phyloP scores from a whole-genome alignment of 1,140 invertebrate species.

The Eurosta solidaginis region DNA sequence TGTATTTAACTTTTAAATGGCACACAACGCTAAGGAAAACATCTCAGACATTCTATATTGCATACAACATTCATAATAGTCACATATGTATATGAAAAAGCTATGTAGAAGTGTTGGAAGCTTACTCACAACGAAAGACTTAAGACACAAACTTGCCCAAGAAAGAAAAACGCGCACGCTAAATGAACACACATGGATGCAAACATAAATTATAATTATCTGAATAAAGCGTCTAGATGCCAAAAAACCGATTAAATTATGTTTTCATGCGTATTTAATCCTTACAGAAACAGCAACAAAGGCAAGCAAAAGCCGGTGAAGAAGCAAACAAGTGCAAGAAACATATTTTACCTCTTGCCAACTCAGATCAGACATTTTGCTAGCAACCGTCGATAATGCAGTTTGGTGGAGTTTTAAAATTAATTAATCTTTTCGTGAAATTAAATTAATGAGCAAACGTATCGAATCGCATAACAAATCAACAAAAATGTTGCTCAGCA shows the following conservation, averaged over 20 bases:
- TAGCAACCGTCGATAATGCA: background rate
- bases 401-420: background rate
- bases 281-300: background rate
- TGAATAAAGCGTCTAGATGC: background rate
- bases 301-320: background rate
- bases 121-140: background rate
- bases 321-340: background rate
- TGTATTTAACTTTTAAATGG: too few relatives aligned
- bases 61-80: too few relatives aligned
- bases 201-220: background rate
- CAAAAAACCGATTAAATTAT: background rate
- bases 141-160: background rate
- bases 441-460: conserved; percentile 7
- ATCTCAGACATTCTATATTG: too few relatives aligned
- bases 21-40: too few relatives aligned
- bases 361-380: background rate
- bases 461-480: conserved; percentile 4
- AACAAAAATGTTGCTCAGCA: background rate
- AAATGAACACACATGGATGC: background rate
- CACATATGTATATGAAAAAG: too few relatives aligned
- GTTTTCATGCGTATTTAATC: background rate
- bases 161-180: background rate
- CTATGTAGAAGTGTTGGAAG: too few relatives aligned
- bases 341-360: background rate
- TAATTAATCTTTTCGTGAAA: background rate